Evolutionary conservation across 2,888 invertebrate species (phyloP), one percentile per base, ranked within the genome.

Genomic region (Bimastos eiseni): DNA sequence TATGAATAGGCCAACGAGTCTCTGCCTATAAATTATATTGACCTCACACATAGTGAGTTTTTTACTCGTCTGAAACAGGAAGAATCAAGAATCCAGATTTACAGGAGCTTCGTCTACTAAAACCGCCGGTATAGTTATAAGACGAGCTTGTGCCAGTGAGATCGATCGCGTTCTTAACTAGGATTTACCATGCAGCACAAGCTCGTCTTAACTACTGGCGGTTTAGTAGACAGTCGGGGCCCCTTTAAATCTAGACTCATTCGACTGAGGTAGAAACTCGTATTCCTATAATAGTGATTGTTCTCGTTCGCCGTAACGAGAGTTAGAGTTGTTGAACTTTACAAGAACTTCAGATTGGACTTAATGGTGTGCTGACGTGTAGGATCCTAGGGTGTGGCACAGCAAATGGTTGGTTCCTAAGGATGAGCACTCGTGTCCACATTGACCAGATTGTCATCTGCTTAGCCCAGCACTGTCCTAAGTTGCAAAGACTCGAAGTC

Each of bases 321-420:
- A 30, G n/a, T 11, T 2, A 70, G 24, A 13, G 34, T 34, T 86
- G n/a, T 24, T 86, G 24, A 1, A 49, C 8, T 70, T 70, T 49
- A 21, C 8, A n/a, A 21, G 21, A 24, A 38, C 38, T n/a, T 38
- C 33, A 38, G 17, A 89, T 21, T 38, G 44, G 24, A 37, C 41
- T 30, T 15, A 41, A 30, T 24, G 41, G 24, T n/a, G 13, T 38
- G 30, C 70, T 6, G 34, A n/a, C 70, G 70, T 70, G 24, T 93
- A 99, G 99, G 95, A 98, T 99, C 91, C 96, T 99, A 89, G 97
- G 98, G 0, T 98, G 99, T 98, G 99, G 99, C 8, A 99, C 99
- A 0, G 97, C 98, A 91, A 98, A 99, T 95, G 97, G 99, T 91
- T 96, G 99, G 90, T 99, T 98, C 89, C 97, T 98, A 0, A 99